Percentiles rank a stretch among this genome's conserved stretches.
These are phyloP conservation scores for Petroica traversi DNA, from an alignment of 2,113 vertebrate species.

Conservation along the genomic window DNA sequence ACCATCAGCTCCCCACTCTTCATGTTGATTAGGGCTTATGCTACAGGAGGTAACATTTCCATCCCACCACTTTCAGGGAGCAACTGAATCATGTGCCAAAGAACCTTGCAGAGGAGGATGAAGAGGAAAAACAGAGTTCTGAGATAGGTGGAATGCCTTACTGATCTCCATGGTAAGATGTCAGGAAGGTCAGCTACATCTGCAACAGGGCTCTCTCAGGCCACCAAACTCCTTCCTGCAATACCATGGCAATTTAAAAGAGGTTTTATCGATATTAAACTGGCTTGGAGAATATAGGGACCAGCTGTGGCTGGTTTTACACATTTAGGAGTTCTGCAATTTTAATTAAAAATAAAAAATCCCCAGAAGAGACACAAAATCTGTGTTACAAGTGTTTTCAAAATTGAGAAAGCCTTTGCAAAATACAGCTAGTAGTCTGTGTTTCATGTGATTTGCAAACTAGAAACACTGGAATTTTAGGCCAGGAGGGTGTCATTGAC, in stretches of 20 bases:
- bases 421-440: background rate
- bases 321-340: background rate
- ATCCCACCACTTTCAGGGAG: background rate
- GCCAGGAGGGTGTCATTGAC: conserved; percentile 15
- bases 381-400: background rate
- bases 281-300: background rate
- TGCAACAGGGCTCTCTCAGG: background rate
- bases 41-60: background rate
- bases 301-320: background rate
- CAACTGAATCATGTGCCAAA: background rate
- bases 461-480: conserved; percentile 11
- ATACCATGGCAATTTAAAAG: background rate
- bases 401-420: background rate
- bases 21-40: background rate
- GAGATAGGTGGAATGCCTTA: background rate
- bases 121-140: background rate
- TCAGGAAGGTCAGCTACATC: background rate
- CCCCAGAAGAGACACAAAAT: background rate
- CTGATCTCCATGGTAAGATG: background rate
- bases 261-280: background rate
- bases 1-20: background rate
- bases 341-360: background rate
- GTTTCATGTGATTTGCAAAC: background rate
- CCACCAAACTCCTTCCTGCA: background rate
- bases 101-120: background rate